These are phyloP conservation scores for Orthonyx spaldingii DNA, from an alignment of 2,113 vertebrate species.

Conservation along the genomic window DNA sequence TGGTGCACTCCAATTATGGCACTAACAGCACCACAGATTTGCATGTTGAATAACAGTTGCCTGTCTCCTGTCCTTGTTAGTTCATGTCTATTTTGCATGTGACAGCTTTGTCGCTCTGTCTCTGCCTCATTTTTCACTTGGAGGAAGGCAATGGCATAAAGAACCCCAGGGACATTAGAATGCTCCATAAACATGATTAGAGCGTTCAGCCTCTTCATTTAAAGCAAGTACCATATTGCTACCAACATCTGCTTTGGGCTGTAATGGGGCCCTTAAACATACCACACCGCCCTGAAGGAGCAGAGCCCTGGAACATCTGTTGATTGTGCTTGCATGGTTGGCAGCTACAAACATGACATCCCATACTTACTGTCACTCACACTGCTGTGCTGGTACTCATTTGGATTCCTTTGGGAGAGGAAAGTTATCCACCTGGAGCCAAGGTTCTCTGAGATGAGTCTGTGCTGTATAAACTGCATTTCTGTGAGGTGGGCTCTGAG, in stretches of 20 bases:
- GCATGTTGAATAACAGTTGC: background rate
- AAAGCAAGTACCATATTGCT: constrained; percentile 13
- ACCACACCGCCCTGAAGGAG: background rate
- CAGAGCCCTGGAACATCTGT: background rate
- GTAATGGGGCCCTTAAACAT: constrained; percentile 2
- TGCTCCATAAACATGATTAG: constrained; percentile 26
- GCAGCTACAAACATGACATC: background rate
- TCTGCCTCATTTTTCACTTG: constrained; percentile 2
- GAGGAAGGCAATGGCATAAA: background rate
- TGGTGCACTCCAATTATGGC: background rate
- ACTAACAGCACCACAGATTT: background rate
- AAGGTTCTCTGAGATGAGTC: background rate
- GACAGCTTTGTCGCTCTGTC: background rate
- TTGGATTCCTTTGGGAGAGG: background rate
- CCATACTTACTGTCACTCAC: background rate
- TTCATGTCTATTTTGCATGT: background rate
- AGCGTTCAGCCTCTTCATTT: constrained; percentile 36
- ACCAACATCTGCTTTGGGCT: constrained; percentile 18
- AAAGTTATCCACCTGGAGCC: background rate
- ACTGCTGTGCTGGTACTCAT: background rate
- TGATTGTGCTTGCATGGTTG: background rate
- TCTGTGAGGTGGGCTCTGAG: background rate
- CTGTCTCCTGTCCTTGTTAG: background rate
- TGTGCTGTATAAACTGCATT: background rate
- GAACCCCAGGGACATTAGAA: constrained; percentile 9